Evolutionary conservation across 1,140 invertebrate genomes (phyloP).

Genomic region (Diachasma alloeum): DNA sequence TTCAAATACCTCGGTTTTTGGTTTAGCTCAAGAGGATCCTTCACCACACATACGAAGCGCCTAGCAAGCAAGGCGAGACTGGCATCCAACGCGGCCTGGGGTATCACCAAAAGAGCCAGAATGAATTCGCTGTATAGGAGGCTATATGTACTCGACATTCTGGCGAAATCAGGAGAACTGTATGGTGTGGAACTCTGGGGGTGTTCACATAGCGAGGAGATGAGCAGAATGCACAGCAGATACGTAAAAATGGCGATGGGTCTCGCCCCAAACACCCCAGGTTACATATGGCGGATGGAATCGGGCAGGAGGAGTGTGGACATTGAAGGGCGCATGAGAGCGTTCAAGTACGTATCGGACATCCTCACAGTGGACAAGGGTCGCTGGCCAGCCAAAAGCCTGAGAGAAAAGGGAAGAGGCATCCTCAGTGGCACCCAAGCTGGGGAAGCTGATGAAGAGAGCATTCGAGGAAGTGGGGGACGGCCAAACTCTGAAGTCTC

Average conservation of each 20-base stretch:
- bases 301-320: not conserved
- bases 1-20: not conserved
- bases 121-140: not conserved
- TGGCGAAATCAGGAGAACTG: not conserved
- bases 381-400: not conserved
- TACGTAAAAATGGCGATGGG: conserved; percentile 15
- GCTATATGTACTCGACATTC: not conserved
- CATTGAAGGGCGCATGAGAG: conserved; percentile 10
- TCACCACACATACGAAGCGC: not conserved
- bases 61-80: not conserved
- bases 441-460: not conserved
- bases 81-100: not conserved
- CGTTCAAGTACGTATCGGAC: not conserved
- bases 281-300: conserved; percentile 17
- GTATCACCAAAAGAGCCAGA: not conserved
- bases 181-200: conserved; percentile 9
- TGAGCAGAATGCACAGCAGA: not conserved
- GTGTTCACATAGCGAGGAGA: not conserved
- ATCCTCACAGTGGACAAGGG: not conserved
- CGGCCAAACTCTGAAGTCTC: not conserved
- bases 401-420: not conserved
- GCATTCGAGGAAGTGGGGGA: not conserved
- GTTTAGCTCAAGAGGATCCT: not conserved
- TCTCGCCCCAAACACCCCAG: conserved; percentile 3
- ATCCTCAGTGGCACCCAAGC: conserved; percentile 14